A percentile compares a stretch with the other conserved stretches of the same genome.
Conservation (phyloP, 2,113 vertebrate genomes). For the Nematolebias whitei region DNA sequence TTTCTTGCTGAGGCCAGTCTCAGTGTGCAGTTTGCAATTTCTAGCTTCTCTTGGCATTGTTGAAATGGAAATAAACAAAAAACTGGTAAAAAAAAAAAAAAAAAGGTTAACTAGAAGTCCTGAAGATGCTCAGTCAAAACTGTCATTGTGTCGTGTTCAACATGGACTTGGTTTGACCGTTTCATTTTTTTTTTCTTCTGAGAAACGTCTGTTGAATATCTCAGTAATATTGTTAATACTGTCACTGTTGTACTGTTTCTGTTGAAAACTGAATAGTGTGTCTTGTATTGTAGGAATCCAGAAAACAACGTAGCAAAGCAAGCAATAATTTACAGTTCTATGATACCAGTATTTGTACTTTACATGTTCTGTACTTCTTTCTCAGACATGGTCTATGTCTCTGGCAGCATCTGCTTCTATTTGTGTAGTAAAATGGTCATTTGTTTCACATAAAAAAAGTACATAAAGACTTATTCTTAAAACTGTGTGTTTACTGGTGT, state of each 20-base stretch:
- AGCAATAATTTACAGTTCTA: conserved; percentile 85
- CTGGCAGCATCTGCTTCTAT: conserved; percentile 78
- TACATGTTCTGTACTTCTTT: conserved; percentile 78
- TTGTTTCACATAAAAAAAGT: conserved; percentile 81
- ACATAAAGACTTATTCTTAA: conserved; percentile 82
- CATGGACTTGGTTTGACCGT: conserved; percentile 70
- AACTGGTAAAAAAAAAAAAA: conserved; percentile 44
- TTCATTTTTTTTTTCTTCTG: conserved; percentile 41
- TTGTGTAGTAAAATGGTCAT: conserved; percentile 82
- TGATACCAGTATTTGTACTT: conserved; percentile 76
- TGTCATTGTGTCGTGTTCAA: conserved; percentile 73
- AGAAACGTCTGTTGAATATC: conserved; percentile 67
- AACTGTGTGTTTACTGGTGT: conserved; percentile 57
- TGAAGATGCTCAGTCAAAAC: conserved; percentile 67
- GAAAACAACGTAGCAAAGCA: conserved; percentile 82
- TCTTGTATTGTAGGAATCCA: conserved; percentile 80
- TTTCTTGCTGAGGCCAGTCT: conserved; percentile 64
- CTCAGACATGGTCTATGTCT: conserved; percentile 77
- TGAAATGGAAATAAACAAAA: conserved; percentile 55
- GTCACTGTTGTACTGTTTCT: conserved; percentile 78
- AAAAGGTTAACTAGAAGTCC: conserved; percentile 42
- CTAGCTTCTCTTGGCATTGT: conserved; percentile 72
- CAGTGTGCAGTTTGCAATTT: conserved; percentile 70
- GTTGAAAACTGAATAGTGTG: conserved; percentile 79
- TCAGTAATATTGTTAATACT: conserved; percentile 66